Evolutionary conservation across 2,888 invertebrate species (phyloP).

Genomic region (Nipponacmea schrenckii): DNA sequence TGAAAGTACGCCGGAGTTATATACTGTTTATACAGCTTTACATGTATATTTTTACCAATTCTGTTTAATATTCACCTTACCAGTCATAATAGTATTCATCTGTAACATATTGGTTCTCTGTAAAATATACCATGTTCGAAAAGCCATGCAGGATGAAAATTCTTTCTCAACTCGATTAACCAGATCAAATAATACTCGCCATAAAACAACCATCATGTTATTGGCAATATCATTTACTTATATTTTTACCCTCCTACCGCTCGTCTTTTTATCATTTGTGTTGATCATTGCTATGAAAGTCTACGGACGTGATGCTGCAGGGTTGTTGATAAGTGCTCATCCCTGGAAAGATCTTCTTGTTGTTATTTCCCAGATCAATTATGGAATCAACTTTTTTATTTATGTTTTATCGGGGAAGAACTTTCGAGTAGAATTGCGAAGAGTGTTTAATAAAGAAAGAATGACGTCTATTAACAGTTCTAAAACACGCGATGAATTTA

Average conservation of each 20-base stretch:
- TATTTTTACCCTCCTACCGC: slow-evolving; percentile 42
- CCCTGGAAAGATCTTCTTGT: slow-evolving; percentile 38
- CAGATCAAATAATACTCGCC: slow-evolving; percentile 22
- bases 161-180: slow-evolving; percentile 35
- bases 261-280: slow-evolving; percentile 37
- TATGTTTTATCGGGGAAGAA: slow-evolving; percentile 51
- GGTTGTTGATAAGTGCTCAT: slow-evolving; percentile 22
- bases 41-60: slow-evolving; percentile 59
- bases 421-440: slow-evolving; percentile 44
- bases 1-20: slow-evolving; percentile 11
- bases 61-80: slow-evolving; percentile 50
- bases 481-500: slow-evolving; percentile 20
- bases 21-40: slow-evolving; percentile 44
- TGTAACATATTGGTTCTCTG: slow-evolving; percentile 55
- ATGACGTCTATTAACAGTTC: slow-evolving; percentile 17
- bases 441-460: slow-evolving; percentile 26
- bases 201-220: slow-evolving; percentile 51
- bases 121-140: slow-evolving; percentile 43
- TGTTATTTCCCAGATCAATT: slow-evolving; percentile 46
- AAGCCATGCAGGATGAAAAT: slow-evolving; percentile 25
- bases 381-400: slow-evolving; percentile 53
- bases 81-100: slow-evolving; percentile 53
- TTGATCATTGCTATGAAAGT: slow-evolving; percentile 34
- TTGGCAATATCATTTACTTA: slow-evolving; percentile 48
- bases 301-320: slow-evolving; percentile 20